Conservation (phyloP, 2,888 invertebrate genomes). For the Norana najaformis region DNA sequence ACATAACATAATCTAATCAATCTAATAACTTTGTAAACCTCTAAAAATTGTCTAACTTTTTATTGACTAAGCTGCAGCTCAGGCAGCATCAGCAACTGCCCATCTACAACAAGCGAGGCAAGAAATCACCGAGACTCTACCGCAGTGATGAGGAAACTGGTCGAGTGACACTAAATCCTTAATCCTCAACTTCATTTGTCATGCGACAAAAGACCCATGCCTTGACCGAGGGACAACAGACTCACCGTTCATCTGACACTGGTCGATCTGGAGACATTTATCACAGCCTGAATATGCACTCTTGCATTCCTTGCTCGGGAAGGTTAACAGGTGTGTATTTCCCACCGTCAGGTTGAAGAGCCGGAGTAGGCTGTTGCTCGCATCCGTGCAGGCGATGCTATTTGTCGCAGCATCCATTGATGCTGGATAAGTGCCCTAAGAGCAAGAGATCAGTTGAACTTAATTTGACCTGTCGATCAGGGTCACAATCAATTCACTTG, state of each 20-base stretch:
- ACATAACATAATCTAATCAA: not conserved
- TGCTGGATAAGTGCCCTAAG: constrained; percentile 43
- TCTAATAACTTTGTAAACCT: not conserved
- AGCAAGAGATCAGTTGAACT: not conserved
- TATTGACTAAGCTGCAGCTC: not conserved
- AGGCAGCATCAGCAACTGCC: not conserved
- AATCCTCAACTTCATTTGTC: not conserved
- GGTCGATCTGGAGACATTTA: constrained; percentile 40
- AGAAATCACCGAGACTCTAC: not conserved
- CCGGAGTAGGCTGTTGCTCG: constrained; percentile 48
- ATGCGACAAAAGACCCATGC: not conserved
- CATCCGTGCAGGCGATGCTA: constrained; percentile 54
- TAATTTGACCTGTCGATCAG: too few relatives aligned
- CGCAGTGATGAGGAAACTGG: not conserved
- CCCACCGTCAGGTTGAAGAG: constrained; percentile 51
- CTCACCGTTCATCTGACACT: constrained; percentile 29
- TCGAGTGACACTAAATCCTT: not conserved
- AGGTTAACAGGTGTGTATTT: constrained; percentile 47
- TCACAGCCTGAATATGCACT: constrained; percentile 42
- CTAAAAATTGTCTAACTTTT: not conserved
- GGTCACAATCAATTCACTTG: not conserved
- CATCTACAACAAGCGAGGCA: not conserved
- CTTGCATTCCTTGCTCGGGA: constrained; percentile 50
- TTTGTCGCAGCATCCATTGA: constrained; percentile 45
- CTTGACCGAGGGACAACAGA: not conserved